These are phyloP conservation scores for Leucophenga montana DNA, from an alignment of 2,888 invertebrate genomes.

Conservation along the genomic window DNA sequence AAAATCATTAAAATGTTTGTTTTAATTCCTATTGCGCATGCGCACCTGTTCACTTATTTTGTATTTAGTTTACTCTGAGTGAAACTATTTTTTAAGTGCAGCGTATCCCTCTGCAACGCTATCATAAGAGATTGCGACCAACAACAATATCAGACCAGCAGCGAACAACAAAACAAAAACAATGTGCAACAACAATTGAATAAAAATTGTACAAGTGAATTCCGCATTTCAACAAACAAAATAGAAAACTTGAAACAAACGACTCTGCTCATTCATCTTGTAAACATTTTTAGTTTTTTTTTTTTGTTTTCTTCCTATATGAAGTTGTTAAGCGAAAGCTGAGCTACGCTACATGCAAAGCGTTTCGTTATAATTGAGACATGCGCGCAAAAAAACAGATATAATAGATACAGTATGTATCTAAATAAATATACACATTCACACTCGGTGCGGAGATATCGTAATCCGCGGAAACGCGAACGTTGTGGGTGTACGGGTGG, in stretches of 20 bases:
- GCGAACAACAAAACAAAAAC: conserved; percentile 21
- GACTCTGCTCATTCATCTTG: background rate
- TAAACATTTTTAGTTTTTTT: background rate
- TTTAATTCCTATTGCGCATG: conserved; percentile 26
- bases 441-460: too few relatives aligned
- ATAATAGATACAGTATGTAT: too few relatives aligned
- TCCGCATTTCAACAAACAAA: background rate
- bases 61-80: conserved; percentile 30
- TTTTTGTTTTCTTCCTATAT: background rate
- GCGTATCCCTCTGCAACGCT: conserved; percentile 49
- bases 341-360: background rate
- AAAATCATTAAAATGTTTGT: too few relatives aligned
- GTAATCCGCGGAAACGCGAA: too few relatives aligned
- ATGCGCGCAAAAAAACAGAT: background rate
- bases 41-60: conserved; percentile 47
- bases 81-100: too few relatives aligned
- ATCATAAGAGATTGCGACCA: too few relatives aligned
- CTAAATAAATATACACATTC: too few relatives aligned
- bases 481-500: too few relatives aligned
- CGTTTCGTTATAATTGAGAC: conserved; percentile 6
- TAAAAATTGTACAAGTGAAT: background rate
- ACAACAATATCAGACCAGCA: conserved; percentile 41
- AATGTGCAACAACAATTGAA: background rate
- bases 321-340: background rate
- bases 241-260: background rate